Conservation (phyloP, 2,888 invertebrate species). For the Lottia scabra region DNA sequence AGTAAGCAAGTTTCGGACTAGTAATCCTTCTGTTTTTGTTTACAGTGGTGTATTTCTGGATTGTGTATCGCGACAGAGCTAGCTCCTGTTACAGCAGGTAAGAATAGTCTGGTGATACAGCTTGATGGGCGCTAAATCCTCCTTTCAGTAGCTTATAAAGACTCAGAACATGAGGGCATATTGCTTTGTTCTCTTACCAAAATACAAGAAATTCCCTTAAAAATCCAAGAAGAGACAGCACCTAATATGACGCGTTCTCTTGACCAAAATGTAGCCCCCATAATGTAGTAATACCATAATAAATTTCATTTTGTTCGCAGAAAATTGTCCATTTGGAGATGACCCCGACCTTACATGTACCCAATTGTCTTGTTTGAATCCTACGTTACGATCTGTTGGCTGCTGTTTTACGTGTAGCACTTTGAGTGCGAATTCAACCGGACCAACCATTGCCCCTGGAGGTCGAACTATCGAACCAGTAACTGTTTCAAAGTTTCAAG, state of each 20-base stretch:
- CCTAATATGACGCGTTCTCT: too few relatives aligned
- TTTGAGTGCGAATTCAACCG: background rate
- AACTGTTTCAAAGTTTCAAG: background rate
- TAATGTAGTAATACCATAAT: too few relatives aligned
- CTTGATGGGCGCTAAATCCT: too few relatives aligned
- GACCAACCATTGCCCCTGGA: background rate
- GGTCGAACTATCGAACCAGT: background rate
- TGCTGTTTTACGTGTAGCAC: background rate
- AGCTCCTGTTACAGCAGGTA: constrained; percentile 15
- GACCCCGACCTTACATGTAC: background rate
- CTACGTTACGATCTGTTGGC: background rate
- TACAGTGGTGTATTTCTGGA: constrained; percentile 14
- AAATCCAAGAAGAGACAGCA: too few relatives aligned
- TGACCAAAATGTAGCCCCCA: too few relatives aligned
- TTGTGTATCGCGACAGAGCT: background rate
- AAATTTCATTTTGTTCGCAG: background rate
- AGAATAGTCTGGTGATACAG: too few relatives aligned
- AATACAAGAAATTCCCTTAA: too few relatives aligned
- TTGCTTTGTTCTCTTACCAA: too few relatives aligned
- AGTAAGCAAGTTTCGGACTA: too few relatives aligned
- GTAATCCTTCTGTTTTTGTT: background rate
- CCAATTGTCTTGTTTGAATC: background rate
- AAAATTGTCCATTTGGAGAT: background rate
- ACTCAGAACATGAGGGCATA: too few relatives aligned
- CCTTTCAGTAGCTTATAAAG: too few relatives aligned